These are phyloP conservation scores for Pristionchus pacificus DNA, from an alignment of 1,140 invertebrate genomes.

Conservation along the genomic window DNA sequence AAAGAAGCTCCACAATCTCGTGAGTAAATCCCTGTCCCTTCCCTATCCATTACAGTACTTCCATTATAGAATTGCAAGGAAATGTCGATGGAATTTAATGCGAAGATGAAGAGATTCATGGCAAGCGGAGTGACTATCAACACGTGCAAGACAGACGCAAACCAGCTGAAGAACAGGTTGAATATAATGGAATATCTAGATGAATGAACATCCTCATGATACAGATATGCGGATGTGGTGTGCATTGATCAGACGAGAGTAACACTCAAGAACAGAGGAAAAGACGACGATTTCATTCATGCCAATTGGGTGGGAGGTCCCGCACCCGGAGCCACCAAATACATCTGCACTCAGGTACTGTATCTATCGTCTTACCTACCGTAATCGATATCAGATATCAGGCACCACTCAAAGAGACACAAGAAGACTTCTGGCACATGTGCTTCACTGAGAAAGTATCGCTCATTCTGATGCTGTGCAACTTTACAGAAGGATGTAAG, in stretches of 20 bases:
- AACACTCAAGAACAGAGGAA: constrained; percentile 19
- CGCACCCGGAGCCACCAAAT: constrained; percentile 12
- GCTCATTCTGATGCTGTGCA: no score
- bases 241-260: constrained; percentile 25
- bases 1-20: not conserved
- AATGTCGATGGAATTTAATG: constrained; percentile 13
- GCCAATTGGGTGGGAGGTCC: constrained; percentile 24
- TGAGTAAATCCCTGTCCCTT: not conserved
- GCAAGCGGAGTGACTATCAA: constrained; percentile 3
- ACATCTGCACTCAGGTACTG: constrained; percentile 20
- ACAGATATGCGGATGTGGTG: constrained; percentile 27
- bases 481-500: no score
- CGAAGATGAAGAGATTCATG: not conserved
- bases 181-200: no score
- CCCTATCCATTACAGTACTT: not conserved
- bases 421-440: no score
- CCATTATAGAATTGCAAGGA: not conserved
- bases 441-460: constrained; percentile 28
- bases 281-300: constrained; percentile 23
- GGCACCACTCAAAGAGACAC: no score
- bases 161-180: no score
- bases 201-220: no score
- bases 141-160: constrained; percentile 10
- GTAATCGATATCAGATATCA: constrained; percentile 22
- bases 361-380: not conserved